Conservation (phyloP, 2,888 invertebrate genomes). For the Podabrus alpinus region DNA sequence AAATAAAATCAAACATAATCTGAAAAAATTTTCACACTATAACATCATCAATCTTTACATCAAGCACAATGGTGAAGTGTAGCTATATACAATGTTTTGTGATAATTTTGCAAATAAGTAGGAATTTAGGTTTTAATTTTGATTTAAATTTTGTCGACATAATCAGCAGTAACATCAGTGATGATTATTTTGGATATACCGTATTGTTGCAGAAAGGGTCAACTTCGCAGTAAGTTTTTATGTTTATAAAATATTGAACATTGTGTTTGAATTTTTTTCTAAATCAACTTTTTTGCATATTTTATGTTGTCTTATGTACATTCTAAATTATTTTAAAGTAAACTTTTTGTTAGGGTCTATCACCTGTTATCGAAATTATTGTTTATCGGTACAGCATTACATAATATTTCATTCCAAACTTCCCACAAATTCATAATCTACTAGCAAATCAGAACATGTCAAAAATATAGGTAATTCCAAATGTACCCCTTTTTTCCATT, state of each 20-base stretch:
- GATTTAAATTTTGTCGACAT: slow-evolving; percentile 22
- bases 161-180: background rate
- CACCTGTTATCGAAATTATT: too few relatives aligned
- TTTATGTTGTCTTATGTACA: too few relatives aligned
- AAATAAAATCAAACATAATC: background rate
- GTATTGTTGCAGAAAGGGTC: slow-evolving; percentile 28
- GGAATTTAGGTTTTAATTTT: slow-evolving; percentile 15
- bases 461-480: background rate
- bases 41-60: background rate
- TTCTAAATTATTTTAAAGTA: too few relatives aligned
- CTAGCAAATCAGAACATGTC: too few relatives aligned
- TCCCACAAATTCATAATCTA: too few relatives aligned
- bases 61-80: background rate
- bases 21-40: background rate
- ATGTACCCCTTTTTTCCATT: too few relatives aligned
- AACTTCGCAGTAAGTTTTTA: slow-evolving; percentile 11
- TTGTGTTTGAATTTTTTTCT: too few relatives aligned
- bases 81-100: background rate
- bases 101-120: background rate
- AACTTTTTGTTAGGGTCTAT: too few relatives aligned
- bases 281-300: too few relatives aligned
- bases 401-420: too few relatives aligned
- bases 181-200: slow-evolving; percentile 31
- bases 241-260: too few relatives aligned
- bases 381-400: background rate